A percentile compares a stretch with the other conserved stretches of the same genome.
Conservation (phyloP, 2,888 invertebrate species). For the Epsilonema sp. region DNA sequence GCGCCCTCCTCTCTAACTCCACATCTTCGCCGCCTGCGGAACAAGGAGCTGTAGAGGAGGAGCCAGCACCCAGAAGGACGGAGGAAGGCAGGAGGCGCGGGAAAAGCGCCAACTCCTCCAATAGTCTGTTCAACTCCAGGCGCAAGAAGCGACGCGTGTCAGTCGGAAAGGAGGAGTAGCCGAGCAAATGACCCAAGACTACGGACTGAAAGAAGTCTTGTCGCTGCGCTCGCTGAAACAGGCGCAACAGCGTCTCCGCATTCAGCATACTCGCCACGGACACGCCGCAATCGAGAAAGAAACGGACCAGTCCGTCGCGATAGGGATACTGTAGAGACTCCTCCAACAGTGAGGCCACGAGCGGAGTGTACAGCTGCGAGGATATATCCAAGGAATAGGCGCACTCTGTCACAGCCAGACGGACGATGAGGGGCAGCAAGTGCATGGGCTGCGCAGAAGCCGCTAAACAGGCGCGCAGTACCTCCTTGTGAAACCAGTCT, state of each 20-base stretch:
- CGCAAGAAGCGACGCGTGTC: not conserved
- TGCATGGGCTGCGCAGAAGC: not conserved
- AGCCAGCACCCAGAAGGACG: not conserved
- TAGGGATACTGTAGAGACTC: not conserved
- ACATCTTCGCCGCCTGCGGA: no score
- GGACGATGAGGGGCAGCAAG: not conserved
- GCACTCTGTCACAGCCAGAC: not conserved
- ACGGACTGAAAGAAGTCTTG: conserved; percentile 22
- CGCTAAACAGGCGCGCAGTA: not conserved
- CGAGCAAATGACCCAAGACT: conserved; percentile 19
- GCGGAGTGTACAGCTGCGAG: not conserved
- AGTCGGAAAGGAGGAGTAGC: conserved; percentile 13
- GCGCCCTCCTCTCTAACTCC: conserved; percentile 9
- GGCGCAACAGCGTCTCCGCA: not conserved
- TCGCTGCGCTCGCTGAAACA: not conserved
- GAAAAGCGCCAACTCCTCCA: not conserved
- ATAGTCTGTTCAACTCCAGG: not conserved
- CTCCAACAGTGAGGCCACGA: not conserved
- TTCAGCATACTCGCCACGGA: not conserved
- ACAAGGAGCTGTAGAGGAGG: no score
- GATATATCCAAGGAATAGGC: not conserved
- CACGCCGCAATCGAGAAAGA: not conserved
- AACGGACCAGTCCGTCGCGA: not conserved
- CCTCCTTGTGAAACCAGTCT: not conserved
- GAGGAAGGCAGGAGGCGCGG: not conserved